These are phyloP conservation scores for Sardina pilchardus DNA, from an alignment of 2,113 vertebrate genomes.

Conservation along the genomic window DNA sequence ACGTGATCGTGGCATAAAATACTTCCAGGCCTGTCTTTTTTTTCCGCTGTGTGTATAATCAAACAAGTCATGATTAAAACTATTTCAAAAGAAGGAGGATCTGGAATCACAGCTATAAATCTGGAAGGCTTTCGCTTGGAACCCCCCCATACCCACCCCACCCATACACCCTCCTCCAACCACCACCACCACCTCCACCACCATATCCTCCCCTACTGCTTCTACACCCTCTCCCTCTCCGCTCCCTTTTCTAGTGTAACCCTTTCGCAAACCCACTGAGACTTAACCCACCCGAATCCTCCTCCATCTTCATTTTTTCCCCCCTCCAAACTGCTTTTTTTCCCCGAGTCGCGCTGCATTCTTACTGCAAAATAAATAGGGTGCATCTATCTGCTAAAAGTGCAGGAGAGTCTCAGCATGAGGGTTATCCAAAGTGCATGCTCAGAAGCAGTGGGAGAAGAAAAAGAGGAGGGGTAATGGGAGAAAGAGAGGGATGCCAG, in stretches of 20 bases:
- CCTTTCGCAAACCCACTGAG: slow-evolving; percentile 19
- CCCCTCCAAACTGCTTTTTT: slow-evolving; percentile 3
- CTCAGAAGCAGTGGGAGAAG: slow-evolving; percentile 67
- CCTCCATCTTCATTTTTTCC: not conserved
- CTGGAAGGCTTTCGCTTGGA: slow-evolving; percentile 9
- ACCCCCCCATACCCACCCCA: slow-evolving; percentile 25
- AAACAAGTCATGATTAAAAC: slow-evolving; percentile 57
- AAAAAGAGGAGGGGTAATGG: slow-evolving; percentile 48
- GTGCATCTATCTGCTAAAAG: slow-evolving; percentile 68
- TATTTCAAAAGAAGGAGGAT: slow-evolving; percentile 37
- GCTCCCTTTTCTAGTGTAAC: not conserved
- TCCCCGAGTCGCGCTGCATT: slow-evolving; percentile 23
- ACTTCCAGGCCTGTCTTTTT: slow-evolving; percentile 44
- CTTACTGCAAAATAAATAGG: slow-evolving; percentile 71
- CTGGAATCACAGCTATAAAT: slow-evolving; percentile 45
- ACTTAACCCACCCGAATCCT: slow-evolving; percentile 41
- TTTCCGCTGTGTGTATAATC: slow-evolving; percentile 45
- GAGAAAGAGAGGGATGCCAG: slow-evolving; percentile 35
- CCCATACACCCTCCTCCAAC: slow-evolving; percentile 24
- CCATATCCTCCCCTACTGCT: not conserved
- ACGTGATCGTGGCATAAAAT: slow-evolving; percentile 44
- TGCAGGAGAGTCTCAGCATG: slow-evolving; percentile 56
- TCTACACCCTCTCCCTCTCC: not conserved
- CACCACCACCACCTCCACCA: not conserved
- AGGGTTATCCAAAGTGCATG: slow-evolving; percentile 75